Base-by-base conservation (phyloP, 2,113 vertebrate genomes). In the Colius striatus region DNA sequence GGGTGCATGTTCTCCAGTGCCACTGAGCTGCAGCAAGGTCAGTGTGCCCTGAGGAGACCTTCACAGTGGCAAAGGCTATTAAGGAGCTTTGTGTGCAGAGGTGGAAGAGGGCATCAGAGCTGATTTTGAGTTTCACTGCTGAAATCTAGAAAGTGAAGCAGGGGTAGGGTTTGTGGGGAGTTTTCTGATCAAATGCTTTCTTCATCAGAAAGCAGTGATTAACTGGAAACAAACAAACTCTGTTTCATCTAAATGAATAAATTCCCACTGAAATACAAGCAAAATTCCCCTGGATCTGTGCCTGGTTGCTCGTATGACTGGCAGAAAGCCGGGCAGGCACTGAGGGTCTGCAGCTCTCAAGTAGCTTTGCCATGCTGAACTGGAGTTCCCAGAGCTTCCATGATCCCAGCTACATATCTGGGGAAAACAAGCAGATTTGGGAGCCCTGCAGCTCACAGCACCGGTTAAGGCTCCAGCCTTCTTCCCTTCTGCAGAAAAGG, bases 181-280 rank as follows among this genome's bases (percentile, higher is more conserved):
- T 92, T 84, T 66, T 92, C 84, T 89, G 53, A 68, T 45, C 75
- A 89, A 53, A 79, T 23, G 14, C 68, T 85, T 87, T 86, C 57
- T 89, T 87, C 71, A 23, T 72, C 1, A 1, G 67, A 30, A 72
- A 89, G 50, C 14, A 81, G 38, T 30, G 70, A 73, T 91, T 82
- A 61, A 72, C 41, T 50, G 54, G 53, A 94, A 96, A 83, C 68
- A 93, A 95, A 13, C 89, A 78, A 63, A 20, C 55, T 67, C 70
- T 87, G 19, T 89, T 91, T 72, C 87, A 89, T 68, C 57, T 53
- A 72, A 95, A 91, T 48, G 1, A 65, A 68, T 72, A 72, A 50
- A 84, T 75, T 87, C 57, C 66, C 77, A 45, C 70, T 87, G 57
- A 89, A 91, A 87, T 29, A 38, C 55, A 81, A 29, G 53, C 51